Conservation (phyloP, 2,888 invertebrate species). For the Nomada goodeniana region DNA sequence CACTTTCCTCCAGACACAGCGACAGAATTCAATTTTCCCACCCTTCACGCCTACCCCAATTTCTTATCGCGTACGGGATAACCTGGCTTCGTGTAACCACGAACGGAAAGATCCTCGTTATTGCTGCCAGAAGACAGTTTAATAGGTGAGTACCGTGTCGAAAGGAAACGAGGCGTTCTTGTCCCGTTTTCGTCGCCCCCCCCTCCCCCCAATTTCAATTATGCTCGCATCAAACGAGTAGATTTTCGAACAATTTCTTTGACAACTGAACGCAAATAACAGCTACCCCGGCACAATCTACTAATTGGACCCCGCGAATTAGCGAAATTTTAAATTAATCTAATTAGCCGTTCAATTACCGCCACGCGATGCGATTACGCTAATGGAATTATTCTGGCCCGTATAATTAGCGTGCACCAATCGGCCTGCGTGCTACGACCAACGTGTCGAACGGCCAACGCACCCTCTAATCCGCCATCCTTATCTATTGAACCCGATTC, state of each 20-base stretch:
- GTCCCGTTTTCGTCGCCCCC: constrained; percentile 31
- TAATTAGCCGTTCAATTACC: constrained; percentile 81
- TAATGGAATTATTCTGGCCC: constrained; percentile 80
- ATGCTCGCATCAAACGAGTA: background rate
- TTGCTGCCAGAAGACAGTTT: constrained; percentile 29
- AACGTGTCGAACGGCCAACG: constrained; percentile 50
- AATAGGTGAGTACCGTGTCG: constrained; percentile 36
- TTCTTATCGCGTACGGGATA: constrained; percentile 35
- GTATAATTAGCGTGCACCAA: constrained; percentile 75
- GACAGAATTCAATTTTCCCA: constrained; percentile 76
- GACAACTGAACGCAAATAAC: constrained; percentile 19
- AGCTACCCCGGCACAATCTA: constrained; percentile 64
- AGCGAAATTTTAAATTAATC: constrained; percentile 81
- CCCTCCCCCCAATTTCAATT: background rate
- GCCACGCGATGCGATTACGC: constrained; percentile 76
- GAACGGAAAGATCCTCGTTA: constrained; percentile 10
- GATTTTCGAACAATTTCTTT: constrained; percentile 32
- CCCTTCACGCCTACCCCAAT: constrained; percentile 15
- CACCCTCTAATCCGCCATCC: constrained; percentile 57
- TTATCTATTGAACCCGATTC: constrained; percentile 43
- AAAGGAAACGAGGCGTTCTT: constrained; percentile 49
- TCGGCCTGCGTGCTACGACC: constrained; percentile 43
- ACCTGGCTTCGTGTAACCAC: constrained; percentile 13
- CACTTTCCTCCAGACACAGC: constrained; percentile 69
- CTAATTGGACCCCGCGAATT: constrained; percentile 73